phyloP scores from a whole-genome alignment of 2,888 invertebrate species.

The Lampropteryx suffumata region DNA sequence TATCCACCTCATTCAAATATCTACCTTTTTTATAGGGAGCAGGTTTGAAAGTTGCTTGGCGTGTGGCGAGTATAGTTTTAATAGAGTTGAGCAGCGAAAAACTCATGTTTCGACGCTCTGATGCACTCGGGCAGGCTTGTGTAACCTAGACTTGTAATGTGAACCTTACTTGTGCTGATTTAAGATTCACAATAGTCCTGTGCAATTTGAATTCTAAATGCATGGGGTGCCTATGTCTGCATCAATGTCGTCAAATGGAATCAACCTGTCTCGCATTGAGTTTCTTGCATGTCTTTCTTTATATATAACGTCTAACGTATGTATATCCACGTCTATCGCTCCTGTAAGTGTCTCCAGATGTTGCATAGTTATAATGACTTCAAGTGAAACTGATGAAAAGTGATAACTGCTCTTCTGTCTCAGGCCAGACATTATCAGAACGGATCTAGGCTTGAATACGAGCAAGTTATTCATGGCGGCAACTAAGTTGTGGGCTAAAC shows the following conservation, averaged over 20 bases:
- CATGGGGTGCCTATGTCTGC: too few relatives aligned
- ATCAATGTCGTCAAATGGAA: too few relatives aligned
- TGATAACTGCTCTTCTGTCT: slow-evolving; percentile 12
- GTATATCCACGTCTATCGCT: too few relatives aligned
- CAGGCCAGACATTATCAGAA: slow-evolving; percentile 27
- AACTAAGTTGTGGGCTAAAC: slow-evolving; percentile 24
- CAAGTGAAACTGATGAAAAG: too few relatives aligned
- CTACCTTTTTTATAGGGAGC: slow-evolving; percentile 31
- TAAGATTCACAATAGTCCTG: background rate
- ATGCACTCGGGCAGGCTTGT: slow-evolving; percentile 41
- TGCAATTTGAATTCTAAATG: too few relatives aligned
- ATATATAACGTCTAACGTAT: too few relatives aligned
- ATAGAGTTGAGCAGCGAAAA: slow-evolving; percentile 46
- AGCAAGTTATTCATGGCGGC: slow-evolving; percentile 29
- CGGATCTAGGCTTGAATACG: slow-evolving; percentile 18
- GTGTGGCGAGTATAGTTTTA: slow-evolving; percentile 37
- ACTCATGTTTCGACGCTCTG: slow-evolving; percentile 50
- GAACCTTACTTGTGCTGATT: background rate
- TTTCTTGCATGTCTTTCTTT: too few relatives aligned
- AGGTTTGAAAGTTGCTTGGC: slow-evolving; percentile 38
- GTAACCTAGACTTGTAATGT: background rate
- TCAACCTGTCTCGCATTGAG: too few relatives aligned
- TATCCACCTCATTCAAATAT: slow-evolving; percentile 25
- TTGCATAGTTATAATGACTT: too few relatives aligned
- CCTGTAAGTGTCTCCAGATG: too few relatives aligned